Evolutionary conservation across 2,113 vertebrate species (phyloP).

Genomic region (Crotalus horridus): DNA sequence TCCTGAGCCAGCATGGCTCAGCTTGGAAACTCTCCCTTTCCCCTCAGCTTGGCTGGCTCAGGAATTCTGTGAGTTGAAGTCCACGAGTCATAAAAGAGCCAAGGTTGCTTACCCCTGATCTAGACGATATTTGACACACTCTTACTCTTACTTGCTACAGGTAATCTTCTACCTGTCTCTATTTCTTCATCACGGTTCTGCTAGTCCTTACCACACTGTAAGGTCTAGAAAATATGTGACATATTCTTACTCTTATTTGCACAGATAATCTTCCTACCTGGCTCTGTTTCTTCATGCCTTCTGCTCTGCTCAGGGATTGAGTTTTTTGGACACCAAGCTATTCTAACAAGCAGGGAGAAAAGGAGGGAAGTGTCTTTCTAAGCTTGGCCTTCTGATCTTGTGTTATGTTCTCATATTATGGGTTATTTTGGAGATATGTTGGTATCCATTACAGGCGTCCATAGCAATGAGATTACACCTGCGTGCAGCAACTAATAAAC

Average conservation of each 20-base stretch:
- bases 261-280: not conserved
- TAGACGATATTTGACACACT: too few species aligned
- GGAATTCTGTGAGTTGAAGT: too few species aligned
- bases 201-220: too few species aligned
- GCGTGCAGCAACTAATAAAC: slow-evolving; percentile 56
- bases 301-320: not conserved
- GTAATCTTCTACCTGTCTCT: too few species aligned
- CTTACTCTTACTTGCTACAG: too few species aligned
- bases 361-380: not conserved
- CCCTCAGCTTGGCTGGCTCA: too few species aligned
- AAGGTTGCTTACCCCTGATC: too few species aligned
- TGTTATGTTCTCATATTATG: not conserved
- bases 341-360: not conserved
- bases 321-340: not conserved
- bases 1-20: too few species aligned
- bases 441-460: slow-evolving; percentile 21
- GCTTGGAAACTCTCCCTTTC: too few species aligned
- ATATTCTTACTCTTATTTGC: not conserved
- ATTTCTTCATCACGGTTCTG: too few species aligned
- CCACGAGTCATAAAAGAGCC: too few species aligned
- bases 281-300: not conserved
- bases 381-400: not conserved
- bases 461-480: slow-evolving; percentile 34
- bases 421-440: slow-evolving; percentile 12
- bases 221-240: not conserved